Evolutionary conservation across 1,140 invertebrate species (phyloP).

Genomic region (Ladona fulva): DNA sequence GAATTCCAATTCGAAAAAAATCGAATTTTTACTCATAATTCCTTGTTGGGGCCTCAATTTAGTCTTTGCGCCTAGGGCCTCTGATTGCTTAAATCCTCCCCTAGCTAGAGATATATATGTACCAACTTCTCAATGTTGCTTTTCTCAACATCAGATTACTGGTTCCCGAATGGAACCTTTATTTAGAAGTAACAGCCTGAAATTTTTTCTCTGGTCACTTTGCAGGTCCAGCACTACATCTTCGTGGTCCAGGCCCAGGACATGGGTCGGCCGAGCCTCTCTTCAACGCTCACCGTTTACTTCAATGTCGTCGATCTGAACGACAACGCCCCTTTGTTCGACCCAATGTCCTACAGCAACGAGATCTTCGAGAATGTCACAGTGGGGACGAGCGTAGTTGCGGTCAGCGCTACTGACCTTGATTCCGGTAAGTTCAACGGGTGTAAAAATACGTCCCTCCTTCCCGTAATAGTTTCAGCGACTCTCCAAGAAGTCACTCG

Average conservation of each 20-base stretch:
- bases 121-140: too few relatives aligned
- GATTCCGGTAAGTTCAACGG: constrained; percentile 63
- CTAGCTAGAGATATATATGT: too few relatives aligned
- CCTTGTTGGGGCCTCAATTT: too few relatives aligned
- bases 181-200: not conserved
- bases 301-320: constrained; percentile 91
- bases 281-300: constrained; percentile 83
- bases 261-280: constrained; percentile 74
- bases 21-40: too few relatives aligned
- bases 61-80: too few relatives aligned
- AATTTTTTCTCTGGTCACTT: constrained; percentile 23
- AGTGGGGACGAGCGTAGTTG: constrained; percentile 65
- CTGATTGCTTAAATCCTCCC: too few relatives aligned
- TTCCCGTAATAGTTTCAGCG: too few relatives aligned
- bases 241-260: constrained; percentile 87
- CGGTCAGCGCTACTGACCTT: constrained; percentile 78
- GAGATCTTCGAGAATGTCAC: constrained; percentile 82
- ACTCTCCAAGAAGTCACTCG: too few relatives aligned
- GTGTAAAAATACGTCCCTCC: too few relatives aligned
- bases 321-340: constrained; percentile 88
- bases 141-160: too few relatives aligned
- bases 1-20: too few relatives aligned
- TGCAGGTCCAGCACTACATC: constrained; percentile 89
- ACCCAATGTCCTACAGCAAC: constrained; percentile 77
- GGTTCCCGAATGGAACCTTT: too few relatives aligned